Conservation (phyloP, 2,888 invertebrate species). For the Tiliacea aurago region DNA sequence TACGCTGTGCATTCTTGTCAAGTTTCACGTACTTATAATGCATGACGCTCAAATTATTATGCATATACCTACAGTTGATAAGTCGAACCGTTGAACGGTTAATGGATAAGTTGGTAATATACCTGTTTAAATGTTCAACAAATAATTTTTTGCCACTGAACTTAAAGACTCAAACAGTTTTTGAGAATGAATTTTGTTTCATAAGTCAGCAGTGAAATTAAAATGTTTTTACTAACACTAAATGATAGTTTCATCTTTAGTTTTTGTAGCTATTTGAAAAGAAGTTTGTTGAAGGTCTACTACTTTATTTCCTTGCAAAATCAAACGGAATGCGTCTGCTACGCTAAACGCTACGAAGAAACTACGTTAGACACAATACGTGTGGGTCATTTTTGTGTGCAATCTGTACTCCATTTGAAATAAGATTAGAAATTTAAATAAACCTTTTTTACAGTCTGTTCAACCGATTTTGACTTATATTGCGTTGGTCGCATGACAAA, state of each 20-base stretch:
- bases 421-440: no score
- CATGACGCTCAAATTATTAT: slow-evolving; percentile 43
- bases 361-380: not conserved
- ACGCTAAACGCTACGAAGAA: not conserved
- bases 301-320: not conserved
- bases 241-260: not conserved
- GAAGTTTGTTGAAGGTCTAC: not conserved
- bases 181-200: not conserved
- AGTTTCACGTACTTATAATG: slow-evolving; percentile 46
- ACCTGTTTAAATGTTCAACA: slow-evolving; percentile 9
- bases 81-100: slow-evolving; percentile 35
- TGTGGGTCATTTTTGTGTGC: slow-evolving; percentile 7
- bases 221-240: not conserved
- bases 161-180: slow-evolving; percentile 1
- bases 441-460: no score
- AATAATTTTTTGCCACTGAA: not conserved
- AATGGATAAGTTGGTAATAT: slow-evolving; percentile 8
- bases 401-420: no score
- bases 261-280: not conserved
- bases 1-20: slow-evolving; percentile 32
- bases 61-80: slow-evolving; percentile 44
- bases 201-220: not conserved
- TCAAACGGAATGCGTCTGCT: not conserved
- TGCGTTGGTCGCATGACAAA: no score
- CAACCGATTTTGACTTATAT: no score